Percentiles rank a stretch among this genome's conserved stretches.
Evolutionary conservation across 2,888 invertebrate genomes (phyloP).

Genomic region (Lumbricus terrestris): DNA sequence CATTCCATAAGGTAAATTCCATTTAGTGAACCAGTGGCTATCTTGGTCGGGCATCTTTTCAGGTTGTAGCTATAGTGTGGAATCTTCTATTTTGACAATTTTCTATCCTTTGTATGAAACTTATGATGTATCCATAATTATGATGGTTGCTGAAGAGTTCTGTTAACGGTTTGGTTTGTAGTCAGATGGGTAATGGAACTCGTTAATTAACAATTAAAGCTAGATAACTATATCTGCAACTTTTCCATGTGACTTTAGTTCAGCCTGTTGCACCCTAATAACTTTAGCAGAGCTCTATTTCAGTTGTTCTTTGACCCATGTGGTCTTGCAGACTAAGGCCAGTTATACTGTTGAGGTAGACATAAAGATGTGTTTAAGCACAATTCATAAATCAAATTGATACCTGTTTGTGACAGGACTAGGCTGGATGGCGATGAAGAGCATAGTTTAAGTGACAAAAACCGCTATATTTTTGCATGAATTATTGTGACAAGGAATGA

Average conservation of each 20-base stretch:
- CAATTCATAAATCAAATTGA: not conserved
- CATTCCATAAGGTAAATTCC: no score
- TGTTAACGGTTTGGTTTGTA: not conserved
- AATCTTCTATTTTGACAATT: not conserved
- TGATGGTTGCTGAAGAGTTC: not conserved
- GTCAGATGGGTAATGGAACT: not conserved
- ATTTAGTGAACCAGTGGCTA: not conserved
- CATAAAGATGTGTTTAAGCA: not conserved
- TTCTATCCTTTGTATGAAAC: not conserved
- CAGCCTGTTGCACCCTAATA: not conserved
- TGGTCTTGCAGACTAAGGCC: not conserved
- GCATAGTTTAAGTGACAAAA: constrained; percentile 3
- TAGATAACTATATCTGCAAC: not conserved
- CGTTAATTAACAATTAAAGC: not conserved
- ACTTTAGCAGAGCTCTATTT: not conserved
- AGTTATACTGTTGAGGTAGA: not conserved
- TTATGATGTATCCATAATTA: not conserved
- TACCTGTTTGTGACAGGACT: not conserved
- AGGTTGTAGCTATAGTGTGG: not conserved
- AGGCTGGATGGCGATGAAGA: not conserved
- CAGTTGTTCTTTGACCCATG: not conserved
- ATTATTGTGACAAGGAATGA: not conserved
- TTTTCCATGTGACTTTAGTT: not conserved
- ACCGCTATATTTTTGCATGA: not conserved
- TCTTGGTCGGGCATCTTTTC: not conserved